Base-by-base conservation (phyloP, 1,140 invertebrate species). In the Tetragnatha versicolor region DNA sequence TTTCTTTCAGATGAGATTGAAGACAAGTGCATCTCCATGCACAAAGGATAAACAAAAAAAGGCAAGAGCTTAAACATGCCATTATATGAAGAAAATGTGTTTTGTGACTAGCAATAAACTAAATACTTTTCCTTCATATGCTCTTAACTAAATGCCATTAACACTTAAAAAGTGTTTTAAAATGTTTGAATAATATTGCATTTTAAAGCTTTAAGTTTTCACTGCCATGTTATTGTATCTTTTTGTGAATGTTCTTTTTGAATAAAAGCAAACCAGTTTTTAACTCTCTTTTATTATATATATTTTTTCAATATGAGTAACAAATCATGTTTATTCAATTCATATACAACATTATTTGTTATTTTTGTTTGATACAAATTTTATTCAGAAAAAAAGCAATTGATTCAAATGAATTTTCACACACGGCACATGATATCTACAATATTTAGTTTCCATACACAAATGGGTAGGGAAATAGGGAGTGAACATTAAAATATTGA, bases 1-100 rank as follows among this genome's bases (percentile, higher is more conserved):
- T 75, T 68, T 17, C 27, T 81, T 81, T 72, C 47, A 81, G 80
- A 61, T 73, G 80, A 81, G 55, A 81, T 81, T 60, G 42, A 70
- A 66, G 80, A 81, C 29, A 81, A 81, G 29, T 81, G 80, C 25
- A 14, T 39, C n/a, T 25, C 31, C 2, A 60, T 75, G 42, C 55
- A 79, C 27, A 60, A 55, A 79, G 68, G 68, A 3, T 68, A 66
- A 66, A 27, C 20, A 47, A 5, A 0, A 37, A 51, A 25, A 37
- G 3, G 17, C 31, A 31, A 37, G 45, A 35, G 47, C 66, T 33
- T 35, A 42, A 42, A 9, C 39, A 9, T 42, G 7, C 17, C 39
- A n/a, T n/a, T n/a, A n/a, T n/a, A 45, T 31, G 63, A 37, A 55
- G 25, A 4, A 22, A 55, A 53, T 33, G 17, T 20, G 5, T n/a